Evolutionary conservation across 2,888 invertebrate species (phyloP), one percentile per base, ranked within the genome.

Genomic region (Ectemnius continuus): DNA sequence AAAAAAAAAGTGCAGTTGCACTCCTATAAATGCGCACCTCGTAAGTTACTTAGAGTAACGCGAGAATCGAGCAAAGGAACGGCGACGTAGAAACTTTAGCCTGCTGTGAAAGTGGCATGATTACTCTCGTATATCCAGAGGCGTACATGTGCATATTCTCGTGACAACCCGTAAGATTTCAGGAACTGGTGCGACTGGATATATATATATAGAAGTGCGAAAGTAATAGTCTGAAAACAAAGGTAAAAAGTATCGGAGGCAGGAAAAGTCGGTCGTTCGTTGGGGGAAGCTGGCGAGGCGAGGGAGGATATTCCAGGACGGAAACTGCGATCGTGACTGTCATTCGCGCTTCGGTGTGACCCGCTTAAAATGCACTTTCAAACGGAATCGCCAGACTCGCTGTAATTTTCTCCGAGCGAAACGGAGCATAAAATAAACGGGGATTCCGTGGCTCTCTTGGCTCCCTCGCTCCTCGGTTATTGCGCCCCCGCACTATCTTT

Each of bases 401-500:
- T 63, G 71, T 79, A 79, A 79, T 74, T 76, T 76, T 70, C 74
- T 63, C 67, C 64, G 69, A 36, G 36, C 76, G 70, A 76, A 79
- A 76, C 76, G 76, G 76, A 74, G 74, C 79, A 74, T 76, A 73
- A 76, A 75, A 78, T 78, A 78, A 78, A 75, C 61, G 65, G 26
- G 46, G 28, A 46, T 45, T 26, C 57, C 59, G 36, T 45, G 48
- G 45, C 67, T 45, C n/a, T 5, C 36, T 36, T 36, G 36, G 36
- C 20, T 52, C 16, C 20, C 26, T 14, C 61, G 11, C 26, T 61
- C 46, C 47, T 56, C 56, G 4, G 4, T 56, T 57, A 36, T 60
- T 18, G 62, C 48, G 11, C 60, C 16, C 26, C 52, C 36, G 52
- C 52, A 63, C 16, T 52, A 52, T 52, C 52, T 52, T 52, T 52